phyloP scores from a whole-genome alignment of 2,113 vertebrate genomes.

The Ivindomyrus marchei region DNA sequence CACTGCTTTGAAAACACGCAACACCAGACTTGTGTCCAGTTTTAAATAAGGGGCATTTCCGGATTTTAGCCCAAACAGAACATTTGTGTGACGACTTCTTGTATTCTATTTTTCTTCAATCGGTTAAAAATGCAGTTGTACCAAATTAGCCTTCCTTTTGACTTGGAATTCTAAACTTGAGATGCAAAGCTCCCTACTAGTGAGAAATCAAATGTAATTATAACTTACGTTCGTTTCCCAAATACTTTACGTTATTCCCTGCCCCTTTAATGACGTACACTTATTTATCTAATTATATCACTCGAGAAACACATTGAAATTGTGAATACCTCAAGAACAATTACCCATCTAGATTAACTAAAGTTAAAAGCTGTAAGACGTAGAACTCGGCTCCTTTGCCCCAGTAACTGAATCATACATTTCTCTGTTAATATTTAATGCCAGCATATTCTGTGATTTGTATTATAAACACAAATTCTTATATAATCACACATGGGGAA shows the following conservation, averaged over 20 bases:
- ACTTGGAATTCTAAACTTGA: not conserved
- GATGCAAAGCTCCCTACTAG: not conserved
- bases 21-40: not conserved
- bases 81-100: not conserved
- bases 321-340: not conserved
- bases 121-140: not conserved
- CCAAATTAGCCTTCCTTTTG: not conserved
- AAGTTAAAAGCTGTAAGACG: not conserved
- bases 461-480: not conserved
- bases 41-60: not conserved
- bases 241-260: not conserved
- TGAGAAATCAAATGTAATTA: not conserved
- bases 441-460: conserved; percentile 5
- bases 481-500: conserved; percentile 5
- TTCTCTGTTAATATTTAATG: not conserved
- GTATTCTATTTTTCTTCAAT: not conserved
- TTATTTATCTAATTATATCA: not conserved
- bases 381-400: not conserved
- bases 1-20: not conserved
- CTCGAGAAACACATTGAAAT: not conserved
- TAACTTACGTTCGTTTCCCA: not conserved
- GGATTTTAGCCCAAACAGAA: not conserved
- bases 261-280: not conserved
- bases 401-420: not conserved
- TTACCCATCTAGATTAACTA: not conserved